Evolutionary conservation across 2,113 vertebrate genomes (phyloP).

Genomic region (Sturnira hondurensis): DNA sequence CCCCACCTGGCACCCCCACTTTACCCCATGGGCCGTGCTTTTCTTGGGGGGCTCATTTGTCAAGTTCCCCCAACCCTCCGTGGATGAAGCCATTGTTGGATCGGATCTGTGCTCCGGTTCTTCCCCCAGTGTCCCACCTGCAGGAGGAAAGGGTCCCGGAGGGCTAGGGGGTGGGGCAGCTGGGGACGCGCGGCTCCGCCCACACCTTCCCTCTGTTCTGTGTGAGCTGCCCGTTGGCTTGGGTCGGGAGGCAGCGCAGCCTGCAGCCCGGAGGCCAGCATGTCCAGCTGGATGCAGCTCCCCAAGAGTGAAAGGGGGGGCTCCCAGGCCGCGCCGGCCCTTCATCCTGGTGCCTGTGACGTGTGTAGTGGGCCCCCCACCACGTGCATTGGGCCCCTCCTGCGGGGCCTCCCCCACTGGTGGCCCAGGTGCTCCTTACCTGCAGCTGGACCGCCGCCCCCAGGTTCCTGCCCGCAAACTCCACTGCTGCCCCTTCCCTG

Average conservation of each 20-base stretch:
- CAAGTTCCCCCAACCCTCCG: neutral
- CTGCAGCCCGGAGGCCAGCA: neutral
- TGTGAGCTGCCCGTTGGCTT: rapidly evolving
- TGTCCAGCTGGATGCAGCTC: no score
- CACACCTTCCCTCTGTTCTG: neutral
- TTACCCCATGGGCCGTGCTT: neutral
- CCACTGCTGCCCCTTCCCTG: neutral
- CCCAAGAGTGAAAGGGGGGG: neutral
- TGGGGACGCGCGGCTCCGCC: rapidly evolving
- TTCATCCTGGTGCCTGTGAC: neutral
- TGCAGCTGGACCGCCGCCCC: neutral
- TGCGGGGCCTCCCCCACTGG: neutral
- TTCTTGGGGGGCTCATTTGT: neutral
- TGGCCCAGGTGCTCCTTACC: neutral
- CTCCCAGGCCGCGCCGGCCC: neutral
- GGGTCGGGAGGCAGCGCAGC: neutral
- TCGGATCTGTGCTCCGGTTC: neutral
- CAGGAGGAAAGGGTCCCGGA: no score
- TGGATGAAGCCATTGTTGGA: neutral
- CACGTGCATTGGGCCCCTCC: rapidly evolving
- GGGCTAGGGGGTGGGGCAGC: neutral
- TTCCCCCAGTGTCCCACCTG: neutral
- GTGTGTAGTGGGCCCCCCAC: neutral
- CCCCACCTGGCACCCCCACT: rapidly evolving
- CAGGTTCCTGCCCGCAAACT: neutral